Conservation (phyloP, 1,140 invertebrate species). For the Caerostris extrusa region DNA sequence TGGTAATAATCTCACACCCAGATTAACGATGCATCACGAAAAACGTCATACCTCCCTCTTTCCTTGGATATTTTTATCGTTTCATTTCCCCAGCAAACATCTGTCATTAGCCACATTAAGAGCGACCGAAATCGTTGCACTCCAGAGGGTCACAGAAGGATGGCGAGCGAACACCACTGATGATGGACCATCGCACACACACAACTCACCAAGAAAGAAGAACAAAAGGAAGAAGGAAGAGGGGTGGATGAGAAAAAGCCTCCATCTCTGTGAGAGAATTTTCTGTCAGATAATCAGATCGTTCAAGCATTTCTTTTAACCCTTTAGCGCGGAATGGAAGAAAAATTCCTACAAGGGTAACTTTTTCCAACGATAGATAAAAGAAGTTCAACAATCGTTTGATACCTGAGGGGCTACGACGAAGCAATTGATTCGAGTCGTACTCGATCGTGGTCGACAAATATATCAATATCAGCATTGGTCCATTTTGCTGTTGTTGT, state of each 20-base stretch:
- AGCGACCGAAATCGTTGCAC: constrained; percentile 38
- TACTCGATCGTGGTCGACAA: constrained; percentile 19
- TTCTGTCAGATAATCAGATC: constrained; percentile 71
- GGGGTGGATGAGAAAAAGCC: background rate
- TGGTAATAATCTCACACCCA: constrained; percentile 25
- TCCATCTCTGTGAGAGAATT: constrained; percentile 59
- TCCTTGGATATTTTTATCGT: background rate
- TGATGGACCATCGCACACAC: constrained; percentile 72
- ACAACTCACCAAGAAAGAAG: background rate
- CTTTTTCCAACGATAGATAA: constrained; percentile 53
- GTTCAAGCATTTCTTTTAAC: constrained; percentile 75
- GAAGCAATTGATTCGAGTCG: constrained; percentile 61
- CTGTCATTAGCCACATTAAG: constrained; percentile 64
- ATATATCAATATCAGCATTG: constrained; percentile 59
- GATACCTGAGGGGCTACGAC: constrained; percentile 31
- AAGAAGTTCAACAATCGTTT: constrained; percentile 72
- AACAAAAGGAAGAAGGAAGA: background rate
- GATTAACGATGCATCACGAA: constrained; percentile 72
- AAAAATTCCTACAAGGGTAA: background rate
- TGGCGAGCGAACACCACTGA: constrained; percentile 23
- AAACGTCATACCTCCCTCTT: constrained; percentile 13
- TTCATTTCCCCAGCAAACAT: constrained; percentile 15
- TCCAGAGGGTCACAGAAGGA: constrained; percentile 23
- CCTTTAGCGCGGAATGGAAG: constrained; percentile 61
- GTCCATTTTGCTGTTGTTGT: background rate